phyloP scores from a whole-genome alignment of 2,888 invertebrate species.

The Deilephila porcellus region DNA sequence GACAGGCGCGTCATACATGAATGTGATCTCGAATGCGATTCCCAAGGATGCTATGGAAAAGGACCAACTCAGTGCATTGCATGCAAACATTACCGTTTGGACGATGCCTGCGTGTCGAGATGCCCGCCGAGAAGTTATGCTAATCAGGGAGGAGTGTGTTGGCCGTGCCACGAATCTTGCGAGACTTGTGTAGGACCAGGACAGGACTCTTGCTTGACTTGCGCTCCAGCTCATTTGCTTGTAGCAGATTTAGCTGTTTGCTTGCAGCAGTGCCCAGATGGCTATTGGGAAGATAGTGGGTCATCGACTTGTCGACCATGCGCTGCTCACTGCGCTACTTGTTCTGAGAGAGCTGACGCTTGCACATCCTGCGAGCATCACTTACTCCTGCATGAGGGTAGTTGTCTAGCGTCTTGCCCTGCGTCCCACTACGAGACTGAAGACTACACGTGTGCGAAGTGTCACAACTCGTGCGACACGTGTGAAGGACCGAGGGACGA shows the following conservation, averaged over 20 bases:
- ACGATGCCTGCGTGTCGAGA: conserved; percentile 93
- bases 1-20: conserved; percentile 87
- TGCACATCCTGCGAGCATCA: conserved; percentile 96
- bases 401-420: conserved; percentile 94
- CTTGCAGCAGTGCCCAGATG: conserved; percentile 94
- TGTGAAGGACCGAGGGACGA: conserved; percentile 91
- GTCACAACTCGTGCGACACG: conserved; percentile 91
- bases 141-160: conserved; percentile 91
- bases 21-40: conserved; percentile 92
- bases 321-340: conserved; percentile 93
- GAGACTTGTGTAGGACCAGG: conserved; percentile 95
- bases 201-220: conserved; percentile 93
- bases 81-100: conserved; percentile 92
- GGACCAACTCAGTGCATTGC: conserved; percentile 93
- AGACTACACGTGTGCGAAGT: conserved; percentile 92
- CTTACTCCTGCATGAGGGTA: conserved; percentile 91
- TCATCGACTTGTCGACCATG: conserved; percentile 93
- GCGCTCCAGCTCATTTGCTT: conserved; percentile 92
- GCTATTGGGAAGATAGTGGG: conserved; percentile 92
- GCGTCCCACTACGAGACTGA: conserved; percentile 92
- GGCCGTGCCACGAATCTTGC: conserved; percentile 95
- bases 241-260: conserved; percentile 94
- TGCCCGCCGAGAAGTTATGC: conserved; percentile 94
- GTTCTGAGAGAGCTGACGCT: conserved; percentile 91
- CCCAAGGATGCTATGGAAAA: conserved; percentile 93